A percentile compares a stretch with the other conserved stretches of the same genome.
phyloP scores from a whole-genome alignment of 1,140 invertebrate genomes.

The Dufourea novaeangliae region DNA sequence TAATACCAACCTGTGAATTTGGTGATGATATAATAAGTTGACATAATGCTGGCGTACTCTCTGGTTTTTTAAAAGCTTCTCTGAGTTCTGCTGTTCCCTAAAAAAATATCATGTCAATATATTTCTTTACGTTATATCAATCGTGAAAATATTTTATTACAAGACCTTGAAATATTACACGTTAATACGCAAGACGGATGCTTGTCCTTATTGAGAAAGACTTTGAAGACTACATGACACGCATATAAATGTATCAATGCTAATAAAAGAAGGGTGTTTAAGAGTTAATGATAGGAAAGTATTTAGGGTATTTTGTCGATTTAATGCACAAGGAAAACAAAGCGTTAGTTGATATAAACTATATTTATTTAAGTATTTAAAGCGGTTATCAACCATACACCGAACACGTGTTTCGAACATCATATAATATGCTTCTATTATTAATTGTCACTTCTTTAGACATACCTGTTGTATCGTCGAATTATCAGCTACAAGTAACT shows the following conservation, averaged over 20 bases:
- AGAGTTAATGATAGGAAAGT: too few relatives aligned
- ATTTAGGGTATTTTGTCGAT: not conserved
- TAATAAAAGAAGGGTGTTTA: not conserved
- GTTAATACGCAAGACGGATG: not conserved
- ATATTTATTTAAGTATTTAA: slow-evolving; percentile 13
- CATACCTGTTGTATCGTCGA: slow-evolving; percentile 82
- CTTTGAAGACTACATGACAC: slow-evolving; percentile 34
- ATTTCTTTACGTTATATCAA: not conserved
- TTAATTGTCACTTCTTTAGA: not conserved
- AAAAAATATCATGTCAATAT: slow-evolving; percentile 39
- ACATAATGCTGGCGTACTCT: slow-evolving; percentile 83
- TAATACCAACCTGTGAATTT: slow-evolving; percentile 82
- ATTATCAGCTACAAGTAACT: slow-evolving; percentile 82
- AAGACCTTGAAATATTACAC: slow-evolving; percentile 10
- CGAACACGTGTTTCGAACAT: slow-evolving; percentile 64
- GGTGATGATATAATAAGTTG: slow-evolving; percentile 82
- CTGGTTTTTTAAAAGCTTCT: slow-evolving; percentile 85
- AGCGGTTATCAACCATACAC: slow-evolving; percentile 21
- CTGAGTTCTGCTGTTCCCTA: slow-evolving; percentile 85
- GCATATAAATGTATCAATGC: slow-evolving; percentile 15
- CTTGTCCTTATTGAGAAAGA: not conserved
- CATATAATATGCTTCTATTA: not conserved
- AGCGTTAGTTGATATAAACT: not conserved
- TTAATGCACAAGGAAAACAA: not conserved
- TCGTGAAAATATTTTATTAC: slow-evolving; percentile 23